Evolutionary conservation across 1,140 invertebrate species (phyloP), one percentile per base, ranked within the genome.

Genomic region (Dendroctonus ponderosae): DNA sequence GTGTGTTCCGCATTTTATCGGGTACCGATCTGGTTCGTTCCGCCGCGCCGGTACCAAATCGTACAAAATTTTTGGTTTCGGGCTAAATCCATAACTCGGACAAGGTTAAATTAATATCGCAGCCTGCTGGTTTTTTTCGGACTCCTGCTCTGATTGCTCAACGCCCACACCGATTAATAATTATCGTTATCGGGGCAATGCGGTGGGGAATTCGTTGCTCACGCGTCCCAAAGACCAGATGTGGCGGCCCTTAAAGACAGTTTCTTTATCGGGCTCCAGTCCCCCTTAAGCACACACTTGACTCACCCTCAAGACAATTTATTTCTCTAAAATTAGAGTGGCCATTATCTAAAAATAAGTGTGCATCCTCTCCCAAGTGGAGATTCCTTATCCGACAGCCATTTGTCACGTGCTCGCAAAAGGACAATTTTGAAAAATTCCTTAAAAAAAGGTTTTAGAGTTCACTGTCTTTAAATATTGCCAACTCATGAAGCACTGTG

Each of bases 1-100:
- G 62, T 63, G 62, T 63, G 62, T 63, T 63, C 62, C 50, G 50
- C 48, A 63, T 51, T 54, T 56, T 63, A 63, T 63, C 62, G 52
- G 62, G 54, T 46, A 63, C 43, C 9, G 59, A 61, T 61, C 62
- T 63, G 46, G 62, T 63, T 63, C 51, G 62, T 63, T 63, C 62
- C 62, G 43, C 37, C 40, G 38, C 62, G 54, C 37, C 26, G 26
- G 26, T 63, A 63, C 62, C 51, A 54, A 63, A 63, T 54, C 52
- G 42, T 63, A 48, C 38, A 54, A 63, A 63, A 54, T 54, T 15
- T 53, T 44, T 63, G 11, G 62, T 63, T 63, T 63, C 52, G 62
- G 62, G 50, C 62, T 48, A 54, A 54, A 48, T 63, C 62, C 15
- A 15, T 53, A 63, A 63, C 62, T 43, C 52, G 62, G 48, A 63